Evolutionary conservation across 2,888 invertebrate species (phyloP).

Genomic region (Drosophila mercatorum): DNA sequence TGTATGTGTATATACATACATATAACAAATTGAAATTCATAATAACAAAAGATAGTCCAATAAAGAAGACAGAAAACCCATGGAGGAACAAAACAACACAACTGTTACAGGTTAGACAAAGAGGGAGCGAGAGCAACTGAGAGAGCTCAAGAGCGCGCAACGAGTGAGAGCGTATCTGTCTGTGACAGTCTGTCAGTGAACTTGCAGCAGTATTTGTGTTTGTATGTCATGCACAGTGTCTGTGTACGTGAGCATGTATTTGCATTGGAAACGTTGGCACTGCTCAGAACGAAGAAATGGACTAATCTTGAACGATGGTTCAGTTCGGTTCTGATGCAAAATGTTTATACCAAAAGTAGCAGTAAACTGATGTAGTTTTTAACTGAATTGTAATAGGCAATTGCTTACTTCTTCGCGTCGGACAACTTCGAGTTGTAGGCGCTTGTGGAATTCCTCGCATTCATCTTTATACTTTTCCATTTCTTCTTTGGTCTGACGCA

Average conservation of each 20-base stretch:
- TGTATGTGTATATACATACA: conserved; percentile 6
- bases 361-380: conserved; percentile 10
- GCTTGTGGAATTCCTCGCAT: conserved; percentile 97
- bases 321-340: conserved; percentile 41
- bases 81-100: conserved; percentile 61
- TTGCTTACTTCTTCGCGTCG: conserved; percentile 98
- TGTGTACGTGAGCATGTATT: conserved; percentile 39
- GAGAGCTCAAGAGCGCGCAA: conserved; percentile 42
- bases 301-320: conserved; percentile 25
- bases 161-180: conserved; percentile 2
- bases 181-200: conserved; percentile 50
- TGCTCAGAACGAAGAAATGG: conserved; percentile 57
- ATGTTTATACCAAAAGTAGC: conserved; percentile 67
- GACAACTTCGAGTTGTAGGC: conserved; percentile 97
- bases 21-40: conserved; percentile 48
- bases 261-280: conserved; percentile 64
- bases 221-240: conserved; percentile 23
- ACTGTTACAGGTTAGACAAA: conserved; percentile 18
- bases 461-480: conserved; percentile 99
- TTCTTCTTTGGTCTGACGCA: conserved; percentile 99
- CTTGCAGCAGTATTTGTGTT: conserved; percentile 28
- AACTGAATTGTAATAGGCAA: conserved; percentile 27
- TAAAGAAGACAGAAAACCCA: conserved; percentile 54
- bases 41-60: conserved; percentile 55
- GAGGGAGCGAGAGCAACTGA: conserved; percentile 2